Conservation (phyloP, 2,113 vertebrate genomes). For the Phalacrocorax pelagicus region DNA sequence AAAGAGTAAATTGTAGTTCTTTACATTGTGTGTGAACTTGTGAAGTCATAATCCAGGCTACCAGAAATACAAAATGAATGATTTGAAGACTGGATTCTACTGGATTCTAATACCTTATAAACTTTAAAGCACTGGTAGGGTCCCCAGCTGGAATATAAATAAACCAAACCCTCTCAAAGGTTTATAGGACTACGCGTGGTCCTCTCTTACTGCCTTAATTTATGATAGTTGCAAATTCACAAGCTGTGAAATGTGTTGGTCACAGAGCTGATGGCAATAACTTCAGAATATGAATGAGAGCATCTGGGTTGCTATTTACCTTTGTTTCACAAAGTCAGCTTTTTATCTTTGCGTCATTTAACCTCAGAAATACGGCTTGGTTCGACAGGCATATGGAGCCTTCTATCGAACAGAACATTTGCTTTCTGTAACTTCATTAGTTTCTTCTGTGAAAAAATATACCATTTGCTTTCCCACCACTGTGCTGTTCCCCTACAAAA, state of each 20-base stretch:
- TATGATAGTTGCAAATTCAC: slow-evolving; percentile 58
- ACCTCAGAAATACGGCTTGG: slow-evolving; percentile 47
- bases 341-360: slow-evolving; percentile 60
- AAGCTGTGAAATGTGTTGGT: slow-evolving; percentile 64
- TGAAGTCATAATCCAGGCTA: not conserved
- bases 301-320: slow-evolving; percentile 49
- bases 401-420: not conserved
- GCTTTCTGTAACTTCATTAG: not conserved
- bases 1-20: not conserved
- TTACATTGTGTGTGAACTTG: not conserved
- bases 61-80: not conserved
- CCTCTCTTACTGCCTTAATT: slow-evolving; percentile 42
- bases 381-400: not conserved
- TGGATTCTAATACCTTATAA: not conserved
- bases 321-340: slow-evolving; percentile 50
- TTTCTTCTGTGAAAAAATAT: not conserved
- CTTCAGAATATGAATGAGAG: slow-evolving; percentile 56
- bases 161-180: slow-evolving; percentile 14
- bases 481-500: not conserved
- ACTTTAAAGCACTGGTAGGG: not conserved
- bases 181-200: slow-evolving; percentile 21
- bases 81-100: not conserved
- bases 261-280: slow-evolving; percentile 49
- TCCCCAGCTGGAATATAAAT: slow-evolving; percentile 25
- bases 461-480: not conserved